A percentile compares a stretch with the other conserved stretches of the same genome.
Conservation (phyloP, 2,797 vertebrate genomes). For the Pseudomugil tenellus region DNA sequence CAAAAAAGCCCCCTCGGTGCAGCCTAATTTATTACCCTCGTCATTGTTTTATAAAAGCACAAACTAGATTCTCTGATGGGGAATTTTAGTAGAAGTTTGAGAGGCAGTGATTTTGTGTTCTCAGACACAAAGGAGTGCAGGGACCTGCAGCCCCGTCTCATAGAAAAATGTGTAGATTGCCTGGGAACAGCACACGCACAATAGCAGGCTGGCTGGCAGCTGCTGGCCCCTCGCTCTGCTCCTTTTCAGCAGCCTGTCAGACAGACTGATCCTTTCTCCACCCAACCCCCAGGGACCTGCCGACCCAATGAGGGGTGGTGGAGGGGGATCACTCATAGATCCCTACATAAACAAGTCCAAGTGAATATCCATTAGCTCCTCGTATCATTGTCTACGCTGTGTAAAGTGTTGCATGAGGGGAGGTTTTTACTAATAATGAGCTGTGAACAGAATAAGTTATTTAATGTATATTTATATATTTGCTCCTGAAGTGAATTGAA, state of each 20-base stretch:
- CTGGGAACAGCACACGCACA: conserved; percentile 77
- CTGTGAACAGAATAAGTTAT: not conserved
- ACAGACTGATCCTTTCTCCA: conserved; percentile 72
- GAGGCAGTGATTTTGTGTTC: conserved; percentile 41
- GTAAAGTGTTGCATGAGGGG: not conserved
- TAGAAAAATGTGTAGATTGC: conserved; percentile 62
- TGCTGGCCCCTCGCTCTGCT: conserved; percentile 70
- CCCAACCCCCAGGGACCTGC: conserved; percentile 66
- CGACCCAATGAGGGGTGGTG: conserved; percentile 57
- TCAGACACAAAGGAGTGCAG: conserved; percentile 77
- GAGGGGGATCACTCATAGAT: conserved; percentile 60
- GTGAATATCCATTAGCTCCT: conserved; percentile 35
- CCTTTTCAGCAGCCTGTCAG: conserved; percentile 76
- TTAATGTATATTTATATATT: not conserved
- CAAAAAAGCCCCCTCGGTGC: not conserved
- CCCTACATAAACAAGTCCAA: conserved; percentile 61
- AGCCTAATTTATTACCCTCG: not conserved
- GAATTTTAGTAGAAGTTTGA: not conserved
- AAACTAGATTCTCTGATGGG: not conserved
- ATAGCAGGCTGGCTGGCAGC: conserved; percentile 77
- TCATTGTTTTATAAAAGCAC: not conserved
- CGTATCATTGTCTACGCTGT: conserved; percentile 21
- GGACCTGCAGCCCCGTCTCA: conserved; percentile 62
- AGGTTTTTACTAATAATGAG: conserved; percentile 17
- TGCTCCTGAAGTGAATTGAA: not conserved